Base-by-base conservation (phyloP, 2,888 invertebrate species). In the Elysia crispata region DNA sequence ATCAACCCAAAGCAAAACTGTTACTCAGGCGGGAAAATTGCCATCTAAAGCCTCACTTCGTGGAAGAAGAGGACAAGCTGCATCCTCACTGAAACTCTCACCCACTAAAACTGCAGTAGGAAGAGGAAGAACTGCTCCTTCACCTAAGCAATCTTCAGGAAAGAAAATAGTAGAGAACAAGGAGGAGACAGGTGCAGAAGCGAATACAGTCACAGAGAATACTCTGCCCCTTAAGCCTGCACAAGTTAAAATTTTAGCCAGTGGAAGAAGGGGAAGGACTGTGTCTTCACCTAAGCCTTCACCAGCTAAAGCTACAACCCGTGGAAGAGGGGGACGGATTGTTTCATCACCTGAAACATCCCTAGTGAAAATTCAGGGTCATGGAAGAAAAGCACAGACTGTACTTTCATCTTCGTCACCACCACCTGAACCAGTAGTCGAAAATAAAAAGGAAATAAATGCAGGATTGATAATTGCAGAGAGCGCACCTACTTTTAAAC, bases 41-140 rank as follows among this genome's bases (percentile, higher is more conserved):
- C 41, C 41, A 41, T 41, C 41, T 41, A n/a, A 30, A 30, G 3
- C 25, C 15, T 15, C 15, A 23, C 0, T 15, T 64, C 30, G 15
- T 20, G 64, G 28, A 23, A 20, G 30, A 15, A 28, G 30, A 8
- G 23, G n/a, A 49, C 31, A 62, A 20, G 57, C 66, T 25, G 18
- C 28, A 41, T 1, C 54, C n/a, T 20, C 70, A 18, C 30, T 18
- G 3, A 41, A 31, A 70, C 33, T 33, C 6, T 70, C 70, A 70
- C 70, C 70, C 20, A 18, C 49, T 1, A 77, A 77, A 70, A 11
- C 31, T 70, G 25, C 33, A 54, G 57, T 23, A n/a, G 57, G 54
- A 13, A 25, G 67, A 25, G 15, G 57, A n/a, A 54, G 30, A 50
- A 50, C 13, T n/a, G 18, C 54, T 25, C 11, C 25, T 49, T n/a